phyloP scores from a whole-genome alignment of 23 tunicate genomes.

The Trididemnum miniatum region DNA sequence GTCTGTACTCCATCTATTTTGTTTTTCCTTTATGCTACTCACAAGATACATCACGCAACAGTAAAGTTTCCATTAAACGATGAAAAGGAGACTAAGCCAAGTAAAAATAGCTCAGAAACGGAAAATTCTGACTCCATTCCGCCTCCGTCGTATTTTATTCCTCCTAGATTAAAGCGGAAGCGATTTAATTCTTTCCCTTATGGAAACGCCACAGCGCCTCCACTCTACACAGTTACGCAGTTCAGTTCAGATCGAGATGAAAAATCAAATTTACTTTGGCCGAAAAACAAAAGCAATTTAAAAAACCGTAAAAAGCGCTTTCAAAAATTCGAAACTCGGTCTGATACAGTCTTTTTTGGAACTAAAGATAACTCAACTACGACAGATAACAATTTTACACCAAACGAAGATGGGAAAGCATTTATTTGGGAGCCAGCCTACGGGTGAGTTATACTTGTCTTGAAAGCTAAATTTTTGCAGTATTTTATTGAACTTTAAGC shows the following conservation, averaged over 20 bases:
- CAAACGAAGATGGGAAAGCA: slow-evolving; percentile 34
- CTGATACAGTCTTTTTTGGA: not conserved
- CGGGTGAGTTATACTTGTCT: no score
- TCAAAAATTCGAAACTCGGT: not conserved
- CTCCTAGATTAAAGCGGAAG: slow-evolving; percentile 37
- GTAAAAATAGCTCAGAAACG: not conserved
- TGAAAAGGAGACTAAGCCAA: not conserved
- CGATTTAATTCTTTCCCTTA: slow-evolving; percentile 3
- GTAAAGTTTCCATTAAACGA: slow-evolving; percentile 63
- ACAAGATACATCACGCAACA: slow-evolving; percentile 84
- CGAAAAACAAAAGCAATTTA: not conserved
- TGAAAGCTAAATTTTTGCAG: no score
- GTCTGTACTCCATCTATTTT: slow-evolving; percentile 79
- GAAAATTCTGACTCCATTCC: slow-evolving; percentile 20
- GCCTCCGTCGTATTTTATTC: slow-evolving; percentile 32
- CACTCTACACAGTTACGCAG: slow-evolving; percentile 31
- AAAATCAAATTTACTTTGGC: not conserved
- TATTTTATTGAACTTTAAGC: no score
- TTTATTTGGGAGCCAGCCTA: no score
- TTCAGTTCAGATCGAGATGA: slow-evolving; percentile 3
- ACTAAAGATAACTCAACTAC: not conserved
- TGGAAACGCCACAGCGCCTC: slow-evolving; percentile 46
- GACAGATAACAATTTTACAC: slow-evolving; percentile 39
- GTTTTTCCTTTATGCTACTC: slow-evolving; percentile 79
- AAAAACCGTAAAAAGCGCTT: not conserved